Conservation (phyloP, 2,113 vertebrate genomes). For the Tetrax tetrax region DNA sequence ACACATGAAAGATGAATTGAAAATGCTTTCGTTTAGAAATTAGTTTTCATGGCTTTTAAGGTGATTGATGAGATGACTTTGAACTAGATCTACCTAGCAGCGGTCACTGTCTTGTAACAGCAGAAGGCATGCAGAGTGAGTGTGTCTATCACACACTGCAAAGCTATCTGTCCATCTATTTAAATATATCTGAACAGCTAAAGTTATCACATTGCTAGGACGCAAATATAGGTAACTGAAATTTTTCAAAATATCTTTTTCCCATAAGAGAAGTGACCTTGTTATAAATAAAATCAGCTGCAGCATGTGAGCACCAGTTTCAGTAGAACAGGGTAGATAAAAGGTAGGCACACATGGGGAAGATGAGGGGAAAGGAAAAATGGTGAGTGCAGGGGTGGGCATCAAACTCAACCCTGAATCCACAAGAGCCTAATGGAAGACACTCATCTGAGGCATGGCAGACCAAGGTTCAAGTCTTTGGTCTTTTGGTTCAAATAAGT, state of each 20-base stretch:
- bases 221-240: not conserved
- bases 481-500: slow-evolving; percentile 7
- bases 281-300: not conserved
- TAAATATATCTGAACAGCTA: not conserved
- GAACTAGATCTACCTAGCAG: not conserved
- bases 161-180: not conserved
- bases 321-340: not conserved
- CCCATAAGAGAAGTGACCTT: not conserved
- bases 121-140: not conserved
- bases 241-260: not conserved
- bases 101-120: not conserved
- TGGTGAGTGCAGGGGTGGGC: not conserved
- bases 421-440: not conserved
- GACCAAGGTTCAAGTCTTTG: slow-evolving; percentile 22
- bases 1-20: slow-evolving; percentile 41
- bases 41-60: slow-evolving; percentile 43
- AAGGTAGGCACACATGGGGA: not conserved
- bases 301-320: not conserved
- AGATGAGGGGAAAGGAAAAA: not conserved
- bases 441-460: not conserved
- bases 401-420: not conserved
- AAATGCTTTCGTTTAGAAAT: slow-evolving; percentile 58
- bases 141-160: not conserved
- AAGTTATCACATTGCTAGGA: not conserved
- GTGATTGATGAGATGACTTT: slow-evolving; percentile 51